Evolutionary conservation across 1,140 invertebrate genomes (phyloP), one percentile per base, ranked within the genome.

Genomic region (Calliphora vicina): DNA sequence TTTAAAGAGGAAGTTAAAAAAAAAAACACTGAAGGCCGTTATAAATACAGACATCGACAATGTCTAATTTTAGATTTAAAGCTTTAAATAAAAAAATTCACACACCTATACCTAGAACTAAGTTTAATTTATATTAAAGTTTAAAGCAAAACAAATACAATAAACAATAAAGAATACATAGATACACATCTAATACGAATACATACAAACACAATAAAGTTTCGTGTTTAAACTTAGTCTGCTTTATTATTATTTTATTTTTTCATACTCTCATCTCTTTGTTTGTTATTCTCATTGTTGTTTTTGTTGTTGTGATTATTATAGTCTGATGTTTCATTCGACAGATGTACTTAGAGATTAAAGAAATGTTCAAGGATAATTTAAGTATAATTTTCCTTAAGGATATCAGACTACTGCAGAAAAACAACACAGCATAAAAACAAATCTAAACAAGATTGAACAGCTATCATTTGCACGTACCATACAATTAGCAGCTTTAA

Each of bases 401-500:
- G 74, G 74, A 78, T 42, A 45, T 35, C 8, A 2, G 1, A 35
- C 2, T 45, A 45, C 23, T 17, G 25, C 13, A 23, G 72, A 8
- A 29, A 29, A 72, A 57, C 17, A 57, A 15, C 45, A 17, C 1
- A n/a, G n/a, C 1, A 57, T n/a, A 20, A 35, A 76, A 76, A 35
- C 73, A 76, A 42, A n/a, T 42, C 17, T 17, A 57, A 57, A 57
- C 50, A 6, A 17, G 15, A 67, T 67, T 67, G n/a, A 23, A 25
- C 12, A 23, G 74, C 35, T 23, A 78, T 78, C 74, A 78, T 78
- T 45, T 43, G 35, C 74, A 78, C 74, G 74, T 78, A 20, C 74
- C 43, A 78, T 25, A 43, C 20, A 43, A 78, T 78, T 78, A 78
- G 73, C 73, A 74, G 74, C 74, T 78, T 43, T 78, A 78, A 78